Evolutionary conservation across 2,113 vertebrate species (phyloP).

Genomic region (Emberiza fucata): DNA sequence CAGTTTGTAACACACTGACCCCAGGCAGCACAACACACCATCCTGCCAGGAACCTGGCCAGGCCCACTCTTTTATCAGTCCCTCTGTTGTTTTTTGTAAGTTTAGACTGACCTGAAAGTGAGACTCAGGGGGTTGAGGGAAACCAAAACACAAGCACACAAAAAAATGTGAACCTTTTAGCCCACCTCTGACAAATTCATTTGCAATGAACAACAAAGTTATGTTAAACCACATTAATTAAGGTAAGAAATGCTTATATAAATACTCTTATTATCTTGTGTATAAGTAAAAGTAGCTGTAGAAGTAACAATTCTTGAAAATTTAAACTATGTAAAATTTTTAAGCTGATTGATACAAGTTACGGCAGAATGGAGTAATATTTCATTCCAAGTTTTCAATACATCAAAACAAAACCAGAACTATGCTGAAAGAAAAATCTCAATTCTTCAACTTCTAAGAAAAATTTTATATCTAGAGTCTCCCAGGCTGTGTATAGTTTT

Average conservation of each 20-base stretch:
- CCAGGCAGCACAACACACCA: background rate
- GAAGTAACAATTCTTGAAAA: background rate
- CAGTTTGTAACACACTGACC: fast-evolving
- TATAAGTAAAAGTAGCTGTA: background rate
- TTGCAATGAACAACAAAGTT: background rate
- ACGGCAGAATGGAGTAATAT: background rate
- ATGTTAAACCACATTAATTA: background rate
- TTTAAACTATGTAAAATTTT: background rate
- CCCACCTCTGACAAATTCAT: background rate
- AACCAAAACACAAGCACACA: background rate
- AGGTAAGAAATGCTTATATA: background rate
- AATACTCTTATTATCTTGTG: background rate
- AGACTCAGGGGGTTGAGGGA: background rate
- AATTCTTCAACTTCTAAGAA: background rate
- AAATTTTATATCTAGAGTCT: background rate
- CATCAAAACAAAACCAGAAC: background rate
- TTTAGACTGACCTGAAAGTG: background rate
- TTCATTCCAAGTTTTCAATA: background rate
- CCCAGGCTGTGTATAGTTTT: background rate
- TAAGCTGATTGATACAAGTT: background rate
- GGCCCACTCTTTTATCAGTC: background rate
- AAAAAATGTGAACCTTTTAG: background rate
- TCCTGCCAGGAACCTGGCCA: background rate
- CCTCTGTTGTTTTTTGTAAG: background rate
- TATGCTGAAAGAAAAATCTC: background rate